phyloP scores from a whole-genome alignment of 2,113 vertebrate genomes.

The Paramisgurnus dabryanus region DNA sequence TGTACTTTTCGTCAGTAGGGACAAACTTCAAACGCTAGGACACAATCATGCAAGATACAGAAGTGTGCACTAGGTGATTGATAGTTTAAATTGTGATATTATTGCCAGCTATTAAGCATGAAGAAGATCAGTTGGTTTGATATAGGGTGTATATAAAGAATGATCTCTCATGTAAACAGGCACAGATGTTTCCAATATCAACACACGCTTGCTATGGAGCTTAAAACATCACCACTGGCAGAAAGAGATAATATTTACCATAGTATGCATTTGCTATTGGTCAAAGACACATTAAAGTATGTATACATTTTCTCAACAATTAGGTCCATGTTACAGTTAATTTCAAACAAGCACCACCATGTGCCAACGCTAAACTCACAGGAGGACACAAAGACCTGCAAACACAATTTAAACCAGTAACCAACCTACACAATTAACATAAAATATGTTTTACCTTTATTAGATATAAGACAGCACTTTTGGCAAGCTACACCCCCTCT shows the following conservation, averaged over 20 bases:
- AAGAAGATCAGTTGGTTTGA: neutral
- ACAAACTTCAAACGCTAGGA: too few species aligned
- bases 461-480: neutral
- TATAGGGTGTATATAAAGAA: constrained; percentile 7
- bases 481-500: too few species aligned
- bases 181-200: constrained; percentile 2
- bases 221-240: neutral
- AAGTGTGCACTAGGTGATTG: too few species aligned
- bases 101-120: neutral
- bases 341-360: neutral
- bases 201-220: neutral
- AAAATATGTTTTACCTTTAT: neutral
- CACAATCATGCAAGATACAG: too few species aligned
- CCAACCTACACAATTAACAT: neutral
- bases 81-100: neutral
- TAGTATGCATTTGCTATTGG: neutral
- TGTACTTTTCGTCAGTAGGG: neutral
- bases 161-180: constrained; percentile 6
- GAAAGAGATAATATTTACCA: constrained; percentile 25
- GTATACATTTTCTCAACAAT: constrained; percentile 9
- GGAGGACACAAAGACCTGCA: neutral
- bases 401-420: constrained; percentile 11
- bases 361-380: neutral
- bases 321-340: neutral
- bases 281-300: neutral